Base-by-base conservation (phyloP, 2,888 invertebrate species). In the Tipula confusa region DNA sequence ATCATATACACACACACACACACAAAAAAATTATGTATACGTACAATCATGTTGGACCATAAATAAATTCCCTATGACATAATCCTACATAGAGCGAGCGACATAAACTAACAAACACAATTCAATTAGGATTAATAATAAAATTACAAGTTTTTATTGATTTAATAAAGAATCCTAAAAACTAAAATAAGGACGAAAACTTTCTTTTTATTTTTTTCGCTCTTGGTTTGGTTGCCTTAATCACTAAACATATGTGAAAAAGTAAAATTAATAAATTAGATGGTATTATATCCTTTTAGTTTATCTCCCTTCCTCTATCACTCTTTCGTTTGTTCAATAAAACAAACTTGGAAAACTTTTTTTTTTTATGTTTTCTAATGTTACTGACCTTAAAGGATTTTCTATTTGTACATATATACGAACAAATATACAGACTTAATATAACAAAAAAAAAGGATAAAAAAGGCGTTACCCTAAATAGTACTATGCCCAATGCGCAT, bases 41-140 rank as follows among this genome's bases (percentile, higher is more conserved):
- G 24, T 24, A 24, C n/a, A n/a, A n/a, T 36, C 11, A 36, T 43
- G 64, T 64, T 64, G 64, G 64, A 64, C 64, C 64, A 64, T 64
- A 64, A 24, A 24, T 64, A 64, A 24, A 64, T 64, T 64, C 64
- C 64, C 64, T 64, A 24, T 24, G 64, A 64, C 64, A 64, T 64
- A 64, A 64, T 64, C 64, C 64, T 64, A 64, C 24, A 43, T 43
- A 15, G 43, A 24, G 18, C 18, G 18, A 64, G 24, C 64, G 24
- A 43, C 43, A 43, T 15, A 64, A 64, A 64, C 64, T 64, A 64
- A 64, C 64, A 64, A 64, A 64, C 64, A 64, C 64, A 64, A 64
- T 64, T 64, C 64, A 64, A 64, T 64, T 64, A 64, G 64, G 64
- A 64, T 64, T 64, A 64, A 64, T 64, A 64, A 64, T 64, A 64